These are phyloP conservation scores for Anoplopoma fimbria DNA, from an alignment of 2,113 vertebrate genomes.

Conservation along the genomic window DNA sequence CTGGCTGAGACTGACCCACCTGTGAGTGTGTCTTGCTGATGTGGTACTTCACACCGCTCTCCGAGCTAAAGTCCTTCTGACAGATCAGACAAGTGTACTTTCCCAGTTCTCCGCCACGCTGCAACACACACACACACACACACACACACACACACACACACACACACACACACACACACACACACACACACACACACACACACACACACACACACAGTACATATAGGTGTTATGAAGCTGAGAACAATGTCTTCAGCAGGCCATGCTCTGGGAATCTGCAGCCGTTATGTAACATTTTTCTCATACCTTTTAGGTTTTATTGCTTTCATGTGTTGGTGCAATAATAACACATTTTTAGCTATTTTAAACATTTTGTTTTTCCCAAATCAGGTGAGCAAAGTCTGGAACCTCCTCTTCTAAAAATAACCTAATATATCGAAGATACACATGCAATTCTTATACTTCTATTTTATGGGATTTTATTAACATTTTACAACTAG, in stretches of 20 bases:
- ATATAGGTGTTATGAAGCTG: background rate
- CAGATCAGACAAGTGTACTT: constrained; percentile 96
- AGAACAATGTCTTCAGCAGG: background rate
- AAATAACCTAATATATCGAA: background rate
- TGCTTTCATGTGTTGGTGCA: background rate
- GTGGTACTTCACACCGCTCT: constrained; percentile 98
- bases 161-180: constrained; percentile 27
- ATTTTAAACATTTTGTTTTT: background rate
- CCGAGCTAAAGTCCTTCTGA: constrained; percentile 97
- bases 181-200: constrained; percentile 40
- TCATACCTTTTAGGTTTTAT: background rate
- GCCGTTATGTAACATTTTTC: background rate
- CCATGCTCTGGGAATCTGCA: background rate
- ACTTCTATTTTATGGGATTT: background rate
- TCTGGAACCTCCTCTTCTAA: background rate
- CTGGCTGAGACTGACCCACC: constrained; percentile 83
- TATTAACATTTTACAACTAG: background rate
- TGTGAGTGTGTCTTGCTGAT: constrained; percentile 97
- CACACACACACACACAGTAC: constrained; percentile 6
- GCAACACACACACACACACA: constrained; percentile 53
- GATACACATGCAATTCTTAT: background rate
- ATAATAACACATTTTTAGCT: background rate
- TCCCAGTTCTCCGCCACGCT: constrained; percentile 92
- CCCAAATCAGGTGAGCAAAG: background rate
- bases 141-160: constrained; percentile 50